Percentiles rank a stretch among this genome's conserved stretches.
These are phyloP conservation scores for Spinus olivaceus DNA, from an alignment of 2,797 vertebrate genomes.

Conservation along the genomic window DNA sequence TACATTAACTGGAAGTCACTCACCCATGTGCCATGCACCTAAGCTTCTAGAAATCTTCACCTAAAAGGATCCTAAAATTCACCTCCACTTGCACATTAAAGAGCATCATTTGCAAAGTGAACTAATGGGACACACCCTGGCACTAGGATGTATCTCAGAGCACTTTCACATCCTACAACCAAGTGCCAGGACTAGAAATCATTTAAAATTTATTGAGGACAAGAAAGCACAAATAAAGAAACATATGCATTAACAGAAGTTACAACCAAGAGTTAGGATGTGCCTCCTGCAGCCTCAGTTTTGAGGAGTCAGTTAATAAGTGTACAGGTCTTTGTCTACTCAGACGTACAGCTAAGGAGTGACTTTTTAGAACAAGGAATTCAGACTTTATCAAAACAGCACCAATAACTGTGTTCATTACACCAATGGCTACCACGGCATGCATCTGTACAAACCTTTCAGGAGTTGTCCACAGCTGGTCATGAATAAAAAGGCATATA, in stretches of 20 bases:
- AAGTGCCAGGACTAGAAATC: slow-evolving; percentile 18
- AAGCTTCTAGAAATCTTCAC: slow-evolving; percentile 73
- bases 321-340: slow-evolving; percentile 72
- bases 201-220: slow-evolving; percentile 38
- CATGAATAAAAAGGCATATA: slow-evolving; percentile 91
- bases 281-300: slow-evolving; percentile 31
- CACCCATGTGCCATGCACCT: slow-evolving; percentile 65
- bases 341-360: slow-evolving; percentile 65
- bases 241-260: background rate
- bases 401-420: slow-evolving; percentile 59
- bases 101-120: background rate
- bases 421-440: slow-evolving; percentile 73
- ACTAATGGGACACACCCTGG: slow-evolving; percentile 46
- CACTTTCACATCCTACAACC: slow-evolving; percentile 17
- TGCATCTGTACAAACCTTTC: slow-evolving; percentile 92
- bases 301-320: slow-evolving; percentile 60
- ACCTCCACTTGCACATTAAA: background rate
- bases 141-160: slow-evolving; percentile 52
- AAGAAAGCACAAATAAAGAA: slow-evolving; percentile 45
- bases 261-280: background rate
- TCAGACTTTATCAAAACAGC: slow-evolving; percentile 68
- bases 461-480: slow-evolving; percentile 85
- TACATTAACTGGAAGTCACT: slow-evolving; percentile 46
- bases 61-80: slow-evolving; percentile 64
- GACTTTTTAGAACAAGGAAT: slow-evolving; percentile 59